Evolutionary conservation across 2,113 vertebrate genomes (phyloP), one percentile per base, ranked within the genome.

Genomic region (Nesogale talazaci): DNA sequence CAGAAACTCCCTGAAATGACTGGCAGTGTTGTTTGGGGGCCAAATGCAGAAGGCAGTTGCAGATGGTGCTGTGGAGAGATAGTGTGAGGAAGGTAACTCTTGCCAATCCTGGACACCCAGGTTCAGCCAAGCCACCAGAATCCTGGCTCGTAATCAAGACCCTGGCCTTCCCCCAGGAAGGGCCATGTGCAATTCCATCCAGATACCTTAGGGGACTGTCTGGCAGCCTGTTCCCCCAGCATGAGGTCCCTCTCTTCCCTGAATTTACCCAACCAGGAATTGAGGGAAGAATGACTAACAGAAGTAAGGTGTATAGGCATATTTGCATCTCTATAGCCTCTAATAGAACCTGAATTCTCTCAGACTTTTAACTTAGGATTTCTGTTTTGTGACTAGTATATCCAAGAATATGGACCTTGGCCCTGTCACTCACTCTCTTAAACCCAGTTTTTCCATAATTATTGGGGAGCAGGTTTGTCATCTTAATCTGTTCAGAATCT

Each of bases 141-240:
- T 94, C 88, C 91, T 97, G 97, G 97, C 94, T 91, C 8, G n/a
- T n/a, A 70, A 82, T 92, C 97, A 96, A 95, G 76, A 91, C 59
- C 88, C 70, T 85, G 85, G 79, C 91, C 94, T 95, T 88, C 25
- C 74, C 56, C 46, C 74, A 77, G 63, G 70, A 88, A 90, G 84
- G 63, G 61, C 76, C 63, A 42, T 89, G 72, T 95, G 95, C 94
- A 94, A 94, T 15, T 57, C 83, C 31, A 63, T 97, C 95, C 97
- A 97, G 94, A 80, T 91, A 96, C 97, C 95, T 92, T 97, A 97
- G 96, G 94, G 96, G 87, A 96, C 95, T 95, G 97, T 97, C 97
- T 97, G 96, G 96, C 96, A 97, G 96, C 95, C 97, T 97, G 97
- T 94, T 96, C 59, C n/a, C 96, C 34, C 95, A 96, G 97, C 93